Conservation (phyloP, 2,888 invertebrate species). For the Ceraclea dissimilis region DNA sequence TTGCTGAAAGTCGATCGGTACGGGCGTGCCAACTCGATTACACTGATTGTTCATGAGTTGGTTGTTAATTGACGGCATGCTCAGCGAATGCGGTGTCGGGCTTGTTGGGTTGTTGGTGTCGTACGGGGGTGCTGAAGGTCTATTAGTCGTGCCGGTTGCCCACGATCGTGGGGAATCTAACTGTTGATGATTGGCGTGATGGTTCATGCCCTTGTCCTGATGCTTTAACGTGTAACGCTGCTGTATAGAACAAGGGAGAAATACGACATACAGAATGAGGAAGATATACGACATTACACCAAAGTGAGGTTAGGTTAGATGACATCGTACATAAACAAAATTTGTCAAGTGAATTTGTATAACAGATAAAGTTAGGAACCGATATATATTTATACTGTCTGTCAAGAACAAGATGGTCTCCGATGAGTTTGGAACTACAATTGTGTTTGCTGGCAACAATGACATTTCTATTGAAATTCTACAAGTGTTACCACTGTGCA, state of each 20-base stretch:
- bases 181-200: slow-evolving; percentile 11
- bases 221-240: slow-evolving; percentile 24
- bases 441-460: no score
- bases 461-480: no score
- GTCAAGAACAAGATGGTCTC: no score
- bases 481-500: no score
- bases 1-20: slow-evolving; percentile 37
- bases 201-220: slow-evolving; percentile 9
- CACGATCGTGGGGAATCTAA: slow-evolving; percentile 20
- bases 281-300: not conserved
- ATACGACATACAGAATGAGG: not conserved
- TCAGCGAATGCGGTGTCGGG: slow-evolving; percentile 45
- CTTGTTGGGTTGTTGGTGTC: slow-evolving; percentile 38
- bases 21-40: slow-evolving; percentile 20
- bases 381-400: no score
- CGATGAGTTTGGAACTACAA: no score
- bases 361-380: no score
- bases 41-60: slow-evolving; percentile 28
- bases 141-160: slow-evolving; percentile 33
- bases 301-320: not conserved
- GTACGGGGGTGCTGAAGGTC: slow-evolving; percentile 48
- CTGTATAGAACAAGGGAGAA: slow-evolving; percentile 7
- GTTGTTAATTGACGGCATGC: slow-evolving; percentile 43
- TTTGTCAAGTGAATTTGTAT: no score
- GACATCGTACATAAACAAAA: no score